Evolutionary conservation across 1,140 invertebrate species (phyloP).

Genomic region (Oncopodura yosiiana): DNA sequence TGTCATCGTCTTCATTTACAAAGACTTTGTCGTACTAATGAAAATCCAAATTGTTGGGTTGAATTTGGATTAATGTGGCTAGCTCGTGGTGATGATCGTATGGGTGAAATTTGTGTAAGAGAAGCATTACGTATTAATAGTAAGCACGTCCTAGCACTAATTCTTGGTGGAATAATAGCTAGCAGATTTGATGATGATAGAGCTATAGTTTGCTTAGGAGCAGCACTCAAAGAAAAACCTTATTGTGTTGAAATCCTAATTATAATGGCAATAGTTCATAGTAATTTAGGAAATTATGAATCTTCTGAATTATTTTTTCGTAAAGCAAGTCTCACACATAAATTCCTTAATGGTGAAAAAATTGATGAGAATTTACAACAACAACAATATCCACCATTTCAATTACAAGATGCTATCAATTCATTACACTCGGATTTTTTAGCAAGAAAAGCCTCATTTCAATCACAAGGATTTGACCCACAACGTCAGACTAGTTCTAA

Average conservation of each 20-base stretch:
- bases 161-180: slow-evolving; percentile 19
- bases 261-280: slow-evolving; percentile 15
- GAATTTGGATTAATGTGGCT: slow-evolving; percentile 31
- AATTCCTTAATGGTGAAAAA: slow-evolving; percentile 13
- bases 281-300: slow-evolving; percentile 10
- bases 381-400: no score
- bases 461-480: no score
- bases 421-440: no score
- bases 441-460: no score
- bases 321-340: slow-evolving; percentile 19
- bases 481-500: no score
- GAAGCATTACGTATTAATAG: slow-evolving; percentile 25
- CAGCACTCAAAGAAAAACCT: slow-evolving; percentile 10
- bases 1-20: slow-evolving; percentile 24
- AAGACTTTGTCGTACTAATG: slow-evolving; percentile 16
- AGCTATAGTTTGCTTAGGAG: slow-evolving; percentile 7
- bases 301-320: slow-evolving; percentile 20
- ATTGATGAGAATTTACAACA: no score
- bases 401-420: no score
- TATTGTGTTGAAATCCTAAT: slow-evolving; percentile 23
- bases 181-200: slow-evolving; percentile 18
- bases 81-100: background rate
- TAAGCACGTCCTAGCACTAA: slow-evolving; percentile 12
- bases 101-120: slow-evolving; percentile 21
- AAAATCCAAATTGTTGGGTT: slow-evolving; percentile 10